Percentiles rank a stretch among this genome's conserved stretches.
Conservation (phyloP, 2,888 invertebrate genomes). For the Polietes domitor region DNA sequence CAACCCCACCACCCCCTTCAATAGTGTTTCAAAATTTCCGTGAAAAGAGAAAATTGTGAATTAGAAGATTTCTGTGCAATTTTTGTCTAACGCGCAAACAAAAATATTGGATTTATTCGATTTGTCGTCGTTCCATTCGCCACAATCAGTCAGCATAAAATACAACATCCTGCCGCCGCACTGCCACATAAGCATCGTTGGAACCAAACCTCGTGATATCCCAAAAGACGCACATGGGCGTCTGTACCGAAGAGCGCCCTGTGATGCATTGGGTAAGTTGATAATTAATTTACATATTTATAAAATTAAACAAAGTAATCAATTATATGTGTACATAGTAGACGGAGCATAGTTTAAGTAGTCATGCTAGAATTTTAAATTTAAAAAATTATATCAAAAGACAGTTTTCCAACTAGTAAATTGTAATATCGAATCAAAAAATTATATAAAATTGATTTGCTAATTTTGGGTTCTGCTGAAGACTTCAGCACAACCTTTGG, state of each 20-base stretch:
- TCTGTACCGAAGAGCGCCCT: conserved; percentile 93
- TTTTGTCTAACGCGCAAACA: conserved; percentile 2
- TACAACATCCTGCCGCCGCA: conserved; percentile 68
- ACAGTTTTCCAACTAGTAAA: too few species aligned
- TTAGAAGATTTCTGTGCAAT: background rate
- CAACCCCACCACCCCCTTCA: too few species aligned
- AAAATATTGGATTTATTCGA: background rate
- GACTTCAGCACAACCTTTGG: too few species aligned
- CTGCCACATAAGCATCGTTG: conserved; percentile 77
- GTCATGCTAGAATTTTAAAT: too few species aligned
- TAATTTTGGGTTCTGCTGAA: too few species aligned
- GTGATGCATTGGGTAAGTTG: conserved; percentile 94
- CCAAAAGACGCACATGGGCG: conserved; percentile 90
- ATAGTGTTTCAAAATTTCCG: too few species aligned
- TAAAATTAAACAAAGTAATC: background rate
- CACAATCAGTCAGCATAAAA: conserved; percentile 19
- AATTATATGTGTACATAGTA: too few species aligned
- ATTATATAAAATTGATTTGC: too few species aligned
- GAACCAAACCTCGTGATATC: conserved; percentile 80
- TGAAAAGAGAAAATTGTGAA: background rate
- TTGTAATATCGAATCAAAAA: too few species aligned
- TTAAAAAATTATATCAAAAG: too few species aligned
- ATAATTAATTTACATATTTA: background rate
- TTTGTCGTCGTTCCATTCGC: conserved; percentile 11
- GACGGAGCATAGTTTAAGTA: too few species aligned